Percentiles rank a stretch among this genome's conserved stretches.
Conservation (phyloP, 2,888 invertebrate genomes). For the Idaea aversata region DNA sequence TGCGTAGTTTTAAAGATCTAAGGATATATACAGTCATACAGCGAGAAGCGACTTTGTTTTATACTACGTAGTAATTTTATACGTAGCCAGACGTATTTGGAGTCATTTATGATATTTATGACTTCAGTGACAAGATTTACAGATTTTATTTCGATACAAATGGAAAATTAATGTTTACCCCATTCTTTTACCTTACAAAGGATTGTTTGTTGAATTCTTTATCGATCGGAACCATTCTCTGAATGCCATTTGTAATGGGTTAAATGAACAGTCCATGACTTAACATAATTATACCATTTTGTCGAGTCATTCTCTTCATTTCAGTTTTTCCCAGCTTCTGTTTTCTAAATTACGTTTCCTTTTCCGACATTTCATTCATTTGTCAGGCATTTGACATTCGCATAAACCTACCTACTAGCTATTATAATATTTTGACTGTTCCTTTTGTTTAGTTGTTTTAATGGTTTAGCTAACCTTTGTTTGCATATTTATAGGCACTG, state of each 20-base stretch:
- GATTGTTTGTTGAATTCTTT: neutral
- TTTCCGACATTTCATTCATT: constrained; percentile 45
- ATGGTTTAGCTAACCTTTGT: neutral
- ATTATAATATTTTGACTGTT: constrained; percentile 9
- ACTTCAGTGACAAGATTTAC: neutral
- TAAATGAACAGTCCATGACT: constrained; percentile 64
- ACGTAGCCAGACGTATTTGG: neutral
- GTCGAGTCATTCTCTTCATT: constrained; percentile 63
- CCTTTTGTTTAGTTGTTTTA: neutral
- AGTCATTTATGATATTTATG: neutral
- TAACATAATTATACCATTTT: constrained; percentile 51
- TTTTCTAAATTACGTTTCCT: constrained; percentile 55
- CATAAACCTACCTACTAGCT: neutral
- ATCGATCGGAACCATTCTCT: neutral
- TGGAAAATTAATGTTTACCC: neutral
- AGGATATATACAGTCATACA: too few species aligned
- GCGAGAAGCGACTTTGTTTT: too few species aligned
- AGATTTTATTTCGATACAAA: neutral
- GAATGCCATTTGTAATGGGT: constrained; percentile 46
- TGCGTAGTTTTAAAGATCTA: too few species aligned
- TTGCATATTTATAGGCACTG: too few species aligned
- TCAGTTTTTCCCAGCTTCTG: constrained; percentile 49
- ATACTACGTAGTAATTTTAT: too few species aligned
- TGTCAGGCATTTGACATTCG: constrained; percentile 30
- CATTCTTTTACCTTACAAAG: constrained; percentile 5